Conservation (phyloP, 2,797 vertebrate genomes). For the Pitangus sulphuratus region DNA sequence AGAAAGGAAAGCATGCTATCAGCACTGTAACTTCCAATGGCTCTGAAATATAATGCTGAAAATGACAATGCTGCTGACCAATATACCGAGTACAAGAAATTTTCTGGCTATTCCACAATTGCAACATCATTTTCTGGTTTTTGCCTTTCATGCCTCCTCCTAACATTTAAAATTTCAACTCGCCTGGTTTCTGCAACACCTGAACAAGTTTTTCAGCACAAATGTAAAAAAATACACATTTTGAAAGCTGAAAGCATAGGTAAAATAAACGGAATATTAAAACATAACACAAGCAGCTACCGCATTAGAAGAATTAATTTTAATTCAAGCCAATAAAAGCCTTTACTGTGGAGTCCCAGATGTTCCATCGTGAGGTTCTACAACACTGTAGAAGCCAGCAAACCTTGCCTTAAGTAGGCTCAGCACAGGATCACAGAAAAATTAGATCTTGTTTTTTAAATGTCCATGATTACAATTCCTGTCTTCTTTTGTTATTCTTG, state of each 20-base stretch:
- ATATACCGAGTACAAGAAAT: not conserved
- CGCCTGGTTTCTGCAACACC: not conserved
- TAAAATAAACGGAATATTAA: slow-evolving; percentile 19
- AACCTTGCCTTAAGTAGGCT: not conserved
- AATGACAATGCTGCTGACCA: not conserved
- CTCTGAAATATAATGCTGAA: not conserved
- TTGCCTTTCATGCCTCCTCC: not conserved
- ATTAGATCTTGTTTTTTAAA: not conserved
- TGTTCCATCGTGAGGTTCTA: not conserved
- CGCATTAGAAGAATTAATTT: not conserved
- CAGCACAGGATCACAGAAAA: not conserved
- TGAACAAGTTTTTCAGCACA: not conserved
- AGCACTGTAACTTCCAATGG: not conserved
- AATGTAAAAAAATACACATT: not conserved
- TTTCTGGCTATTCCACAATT: not conserved
- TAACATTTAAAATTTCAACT: not conserved
- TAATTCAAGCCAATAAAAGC: not conserved
- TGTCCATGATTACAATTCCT: not conserved
- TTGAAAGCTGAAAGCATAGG: not conserved
- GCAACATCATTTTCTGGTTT: not conserved
- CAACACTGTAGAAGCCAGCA: not conserved
- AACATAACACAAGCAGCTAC: not conserved
- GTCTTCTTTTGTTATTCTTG: not conserved
- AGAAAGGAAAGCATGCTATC: not conserved
- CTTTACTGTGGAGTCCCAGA: not conserved